Evolutionary conservation across 2,797 vertebrate species (phyloP).

Genomic region (Lepilemur septentrionalis): DNA sequence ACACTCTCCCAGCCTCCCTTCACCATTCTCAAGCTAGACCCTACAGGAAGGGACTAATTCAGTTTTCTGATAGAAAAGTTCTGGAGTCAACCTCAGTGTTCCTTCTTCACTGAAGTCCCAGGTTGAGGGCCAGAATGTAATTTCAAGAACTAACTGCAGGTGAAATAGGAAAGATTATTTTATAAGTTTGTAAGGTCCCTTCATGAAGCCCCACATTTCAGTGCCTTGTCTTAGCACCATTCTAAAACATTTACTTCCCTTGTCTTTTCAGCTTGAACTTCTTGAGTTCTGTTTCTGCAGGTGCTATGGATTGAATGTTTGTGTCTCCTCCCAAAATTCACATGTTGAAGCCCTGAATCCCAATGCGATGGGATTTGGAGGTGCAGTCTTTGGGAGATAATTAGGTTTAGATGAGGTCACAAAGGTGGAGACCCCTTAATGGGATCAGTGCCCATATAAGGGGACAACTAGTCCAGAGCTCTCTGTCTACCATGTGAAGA

Average conservation of each 20-base stretch:
- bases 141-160: background rate
- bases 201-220: background rate
- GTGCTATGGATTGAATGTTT: background rate
- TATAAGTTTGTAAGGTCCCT: background rate
- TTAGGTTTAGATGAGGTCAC: background rate
- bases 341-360: background rate
- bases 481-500: background rate
- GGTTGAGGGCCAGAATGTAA: background rate
- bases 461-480: background rate
- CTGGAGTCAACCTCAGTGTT: background rate
- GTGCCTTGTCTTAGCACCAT: background rate
- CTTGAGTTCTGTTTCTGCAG: background rate
- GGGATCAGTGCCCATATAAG: background rate
- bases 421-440: background rate
- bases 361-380: background rate
- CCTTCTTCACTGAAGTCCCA: background rate
- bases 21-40: background rate
- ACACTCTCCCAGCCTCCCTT: background rate
- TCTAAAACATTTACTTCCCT: background rate
- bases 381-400: background rate
- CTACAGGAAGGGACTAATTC: background rate
- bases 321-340: too few species aligned
- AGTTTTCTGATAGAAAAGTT: accelerated
- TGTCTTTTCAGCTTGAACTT: background rate
- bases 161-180: background rate